Evolutionary conservation across 2,113 vertebrate genomes (phyloP).

Genomic region (human): GRCh38 chrX:15290501-15291000

Average conservation of each 20-base stretch:
- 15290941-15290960: constrained; percentile 36
- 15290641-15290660: not conserved
- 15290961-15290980: not conserved
- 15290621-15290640: not conserved
- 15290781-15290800: not conserved
- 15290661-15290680: constrained; percentile 7
- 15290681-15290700: not conserved
- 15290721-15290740: constrained; percentile 38
- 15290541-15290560: not conserved
- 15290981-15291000: not conserved
- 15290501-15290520: not conserved
- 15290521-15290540: not conserved
- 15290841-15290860: constrained; percentile 33
- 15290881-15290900: constrained; percentile 1
- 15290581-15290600: not conserved
- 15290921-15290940: not conserved
- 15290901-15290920: not conserved
- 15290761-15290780: not conserved
- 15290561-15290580: not conserved
- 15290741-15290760: not conserved
- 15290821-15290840: not conserved
- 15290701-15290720: not conserved
- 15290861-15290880: not conserved
- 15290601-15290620: not conserved
- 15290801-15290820: constrained; percentile 19